These are phyloP conservation scores for Lasius fuliginosus DNA, from an alignment of 2,888 invertebrate species.

Conservation along the genomic window DNA sequence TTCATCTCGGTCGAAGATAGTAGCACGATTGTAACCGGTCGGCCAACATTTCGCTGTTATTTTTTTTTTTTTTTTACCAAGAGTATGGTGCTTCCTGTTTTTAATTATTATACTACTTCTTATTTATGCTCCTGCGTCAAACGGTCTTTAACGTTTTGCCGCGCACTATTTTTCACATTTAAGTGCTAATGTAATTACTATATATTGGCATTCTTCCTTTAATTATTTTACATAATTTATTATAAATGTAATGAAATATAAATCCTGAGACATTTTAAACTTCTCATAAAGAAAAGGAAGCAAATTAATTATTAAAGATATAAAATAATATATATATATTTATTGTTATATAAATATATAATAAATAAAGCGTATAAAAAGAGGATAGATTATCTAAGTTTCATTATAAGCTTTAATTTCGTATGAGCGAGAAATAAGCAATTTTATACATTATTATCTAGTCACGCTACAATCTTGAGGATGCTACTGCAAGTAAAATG, in stretches of 20 bases:
- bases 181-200: background rate
- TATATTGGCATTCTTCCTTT: background rate
- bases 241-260: background rate
- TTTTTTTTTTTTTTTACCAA: background rate
- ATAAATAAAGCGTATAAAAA: background rate
- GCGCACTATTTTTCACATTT: background rate
- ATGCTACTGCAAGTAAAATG: slow-evolving; percentile 2
- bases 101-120: background rate
- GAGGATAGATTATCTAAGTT: background rate
- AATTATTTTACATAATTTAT: background rate
- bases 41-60: background rate
- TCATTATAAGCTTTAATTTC: background rate
- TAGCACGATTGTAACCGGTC: background rate
- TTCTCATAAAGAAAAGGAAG: background rate
- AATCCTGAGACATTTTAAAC: background rate
- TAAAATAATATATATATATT: background rate
- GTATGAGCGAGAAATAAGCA: slow-evolving; percentile 7
- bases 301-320: background rate
- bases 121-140: background rate
- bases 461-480: slow-evolving; percentile 33
- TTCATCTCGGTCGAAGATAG: background rate
- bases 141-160: background rate
- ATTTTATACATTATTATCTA: slow-evolving; percentile 18
- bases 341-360: background rate
- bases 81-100: background rate